Percentiles rank a stretch among this genome's conserved stretches.
phyloP scores from a whole-genome alignment of 2,113 vertebrate species.

The Girardinichthys multiradiatus region DNA sequence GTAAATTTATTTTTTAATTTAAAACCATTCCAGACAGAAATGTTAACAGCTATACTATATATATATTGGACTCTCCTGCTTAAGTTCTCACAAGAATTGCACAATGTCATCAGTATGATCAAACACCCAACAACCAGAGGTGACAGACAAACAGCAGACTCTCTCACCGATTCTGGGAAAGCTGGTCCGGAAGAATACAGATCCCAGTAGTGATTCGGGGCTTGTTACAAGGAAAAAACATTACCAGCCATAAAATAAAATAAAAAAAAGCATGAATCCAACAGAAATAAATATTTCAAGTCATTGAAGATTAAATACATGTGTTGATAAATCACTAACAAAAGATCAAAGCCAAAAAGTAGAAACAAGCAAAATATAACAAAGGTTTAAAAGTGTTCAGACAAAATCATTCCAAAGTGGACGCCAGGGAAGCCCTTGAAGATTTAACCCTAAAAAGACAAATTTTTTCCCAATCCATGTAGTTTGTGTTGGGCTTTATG shows the following conservation, averaged over 20 bases:
- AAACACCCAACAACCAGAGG: constrained; percentile 38
- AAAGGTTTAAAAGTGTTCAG: constrained; percentile 49
- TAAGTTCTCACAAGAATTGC: constrained; percentile 63
- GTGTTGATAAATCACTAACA: constrained; percentile 77
- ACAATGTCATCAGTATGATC: constrained; percentile 61
- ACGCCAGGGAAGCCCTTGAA: constrained; percentile 77
- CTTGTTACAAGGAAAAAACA: constrained; percentile 54
- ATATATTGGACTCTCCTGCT: constrained; percentile 50
- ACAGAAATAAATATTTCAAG: constrained; percentile 90
- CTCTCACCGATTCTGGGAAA: constrained; percentile 39
- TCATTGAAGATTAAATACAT: constrained; percentile 81
- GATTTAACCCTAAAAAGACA: constrained; percentile 79
- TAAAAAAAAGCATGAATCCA: constrained; percentile 45
- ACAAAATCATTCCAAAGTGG: background rate
- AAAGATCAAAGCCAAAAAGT: constrained; percentile 71
- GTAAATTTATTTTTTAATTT: constrained; percentile 67
- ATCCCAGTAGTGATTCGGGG: constrained; percentile 54
- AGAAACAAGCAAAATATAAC: constrained; percentile 51
- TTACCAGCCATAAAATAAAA: constrained; percentile 67
- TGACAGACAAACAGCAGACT: constrained; percentile 19
- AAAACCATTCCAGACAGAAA: constrained; percentile 67
- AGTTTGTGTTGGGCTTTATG: constrained; percentile 55
- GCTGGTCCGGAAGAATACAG: constrained; percentile 52
- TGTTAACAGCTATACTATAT: constrained; percentile 52
- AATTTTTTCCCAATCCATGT: constrained; percentile 76